Percentiles rank a stretch among this genome's conserved stretches.
Conservation (phyloP, 2,113 vertebrate genomes). For the Microtus pennsylvanicus region DNA sequence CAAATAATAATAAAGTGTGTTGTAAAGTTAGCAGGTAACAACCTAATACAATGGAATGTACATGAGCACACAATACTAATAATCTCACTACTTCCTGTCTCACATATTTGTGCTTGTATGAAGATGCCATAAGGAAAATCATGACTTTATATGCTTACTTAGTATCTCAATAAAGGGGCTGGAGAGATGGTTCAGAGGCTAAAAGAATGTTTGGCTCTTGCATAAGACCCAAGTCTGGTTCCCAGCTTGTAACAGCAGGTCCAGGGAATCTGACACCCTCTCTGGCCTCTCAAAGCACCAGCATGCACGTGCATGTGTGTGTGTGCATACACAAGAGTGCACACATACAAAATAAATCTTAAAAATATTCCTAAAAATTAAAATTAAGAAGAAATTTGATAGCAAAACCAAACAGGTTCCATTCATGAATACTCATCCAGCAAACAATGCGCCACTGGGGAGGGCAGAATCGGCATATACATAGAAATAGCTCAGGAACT, state of each 20-base stretch:
- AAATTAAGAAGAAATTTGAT: not conserved
- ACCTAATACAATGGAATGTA: not conserved
- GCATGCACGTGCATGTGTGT: too few species aligned
- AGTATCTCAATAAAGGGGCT: not conserved
- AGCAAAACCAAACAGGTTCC: not conserved
- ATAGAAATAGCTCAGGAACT: not conserved
- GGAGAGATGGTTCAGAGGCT: not conserved
- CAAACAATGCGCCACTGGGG: not conserved
- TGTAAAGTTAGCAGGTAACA: slow-evolving; percentile 5
- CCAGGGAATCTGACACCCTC: not conserved
- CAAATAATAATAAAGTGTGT: slow-evolving; percentile 31
- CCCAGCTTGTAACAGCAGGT: not conserved
- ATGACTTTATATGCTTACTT: not conserved
- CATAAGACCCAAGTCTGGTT: not conserved
- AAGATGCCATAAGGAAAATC: not conserved
- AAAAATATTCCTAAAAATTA: not conserved
- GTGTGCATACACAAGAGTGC: not conserved
- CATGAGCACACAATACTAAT: not conserved
- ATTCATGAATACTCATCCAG: not conserved
- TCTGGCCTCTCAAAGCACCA: not conserved
- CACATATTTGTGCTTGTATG: not conserved
- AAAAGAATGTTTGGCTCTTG: not conserved
- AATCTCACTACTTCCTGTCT: not conserved
- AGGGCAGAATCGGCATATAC: not conserved
- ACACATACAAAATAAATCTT: not conserved